Conservation (phyloP, 2,113 vertebrate genomes). For the Phaethornis superciliosus region DNA sequence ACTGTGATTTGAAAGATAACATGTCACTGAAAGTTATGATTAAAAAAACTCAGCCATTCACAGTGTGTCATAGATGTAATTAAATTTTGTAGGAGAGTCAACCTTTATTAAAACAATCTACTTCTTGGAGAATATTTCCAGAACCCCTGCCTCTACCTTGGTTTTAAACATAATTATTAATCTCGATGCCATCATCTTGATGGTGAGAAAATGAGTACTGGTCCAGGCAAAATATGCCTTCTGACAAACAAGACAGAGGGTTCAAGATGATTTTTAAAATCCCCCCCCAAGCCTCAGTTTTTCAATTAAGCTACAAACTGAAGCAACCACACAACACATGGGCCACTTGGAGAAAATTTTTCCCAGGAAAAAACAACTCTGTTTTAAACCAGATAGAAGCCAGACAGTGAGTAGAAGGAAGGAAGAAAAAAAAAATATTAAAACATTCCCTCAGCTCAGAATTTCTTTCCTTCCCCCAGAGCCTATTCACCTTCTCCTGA, state of each 20-base stretch:
- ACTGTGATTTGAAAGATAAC: not conserved
- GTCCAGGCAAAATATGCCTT: not conserved
- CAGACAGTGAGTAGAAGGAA: not conserved
- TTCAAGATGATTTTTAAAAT: not conserved
- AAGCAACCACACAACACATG: not conserved
- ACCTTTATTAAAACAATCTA: not conserved
- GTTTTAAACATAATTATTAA: not conserved
- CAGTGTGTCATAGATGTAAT: conserved; percentile 3
- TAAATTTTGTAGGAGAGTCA: not conserved
- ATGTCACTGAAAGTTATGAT: not conserved
- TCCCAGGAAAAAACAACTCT: not conserved
- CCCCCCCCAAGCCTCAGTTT: not conserved
- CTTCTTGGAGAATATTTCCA: not conserved
- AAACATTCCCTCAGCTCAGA: not conserved
- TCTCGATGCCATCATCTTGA: not conserved
- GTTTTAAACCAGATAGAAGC: not conserved
- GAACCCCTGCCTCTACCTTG: not conserved
- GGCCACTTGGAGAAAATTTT: not conserved
- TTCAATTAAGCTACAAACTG: not conserved
- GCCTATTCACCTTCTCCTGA: not conserved
- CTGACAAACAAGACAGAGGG: not conserved
- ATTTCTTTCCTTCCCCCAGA: not conserved
- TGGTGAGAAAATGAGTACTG: not conserved
- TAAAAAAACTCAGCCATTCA: not conserved
- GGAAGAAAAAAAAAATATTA: not conserved